A percentile compares a stretch with the other conserved stretches of the same genome.
phyloP scores from a whole-genome alignment of 2,888 invertebrate species.

The Octodonta nipae region DNA sequence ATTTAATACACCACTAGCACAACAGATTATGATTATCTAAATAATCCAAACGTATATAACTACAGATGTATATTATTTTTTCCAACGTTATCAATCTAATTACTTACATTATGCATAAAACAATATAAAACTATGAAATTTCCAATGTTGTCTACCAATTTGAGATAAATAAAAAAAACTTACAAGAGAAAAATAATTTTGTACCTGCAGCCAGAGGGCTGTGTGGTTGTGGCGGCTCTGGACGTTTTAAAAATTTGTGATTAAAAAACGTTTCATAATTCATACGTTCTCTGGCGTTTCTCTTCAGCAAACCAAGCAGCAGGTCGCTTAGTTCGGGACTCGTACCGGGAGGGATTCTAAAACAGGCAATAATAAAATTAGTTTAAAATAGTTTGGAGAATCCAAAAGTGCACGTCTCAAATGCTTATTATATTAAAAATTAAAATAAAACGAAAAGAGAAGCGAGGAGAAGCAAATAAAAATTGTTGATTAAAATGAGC shows the following conservation, averaged over 20 bases:
- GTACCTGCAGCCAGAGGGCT: slow-evolving; percentile 24
- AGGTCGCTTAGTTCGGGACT: slow-evolving; percentile 80
- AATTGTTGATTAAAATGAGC: too few species aligned
- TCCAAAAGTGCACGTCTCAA: background rate
- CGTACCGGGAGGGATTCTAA: slow-evolving; percentile 84
- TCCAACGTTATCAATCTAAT: too few species aligned
- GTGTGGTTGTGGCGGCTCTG: slow-evolving; percentile 40
- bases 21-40: too few species aligned
- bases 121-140: too few species aligned
- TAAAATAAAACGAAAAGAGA: background rate
- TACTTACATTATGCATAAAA: too few species aligned
- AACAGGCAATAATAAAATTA: slow-evolving; percentile 25
- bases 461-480: too few species aligned
- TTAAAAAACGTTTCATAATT: slow-evolving; percentile 91
- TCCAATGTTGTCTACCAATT: too few species aligned
- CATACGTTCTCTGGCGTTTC: slow-evolving; percentile 90
- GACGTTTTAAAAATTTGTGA: slow-evolving; percentile 77
- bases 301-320: slow-evolving; percentile 70
- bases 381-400: background rate
- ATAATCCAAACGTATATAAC: too few species aligned
- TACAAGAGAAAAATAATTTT: too few species aligned
- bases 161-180: too few species aligned
- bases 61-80: too few species aligned
- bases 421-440: background rate
- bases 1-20: too few species aligned